Base-by-base conservation (phyloP, 2,888 invertebrate genomes). In the Melanchra persicariae region DNA sequence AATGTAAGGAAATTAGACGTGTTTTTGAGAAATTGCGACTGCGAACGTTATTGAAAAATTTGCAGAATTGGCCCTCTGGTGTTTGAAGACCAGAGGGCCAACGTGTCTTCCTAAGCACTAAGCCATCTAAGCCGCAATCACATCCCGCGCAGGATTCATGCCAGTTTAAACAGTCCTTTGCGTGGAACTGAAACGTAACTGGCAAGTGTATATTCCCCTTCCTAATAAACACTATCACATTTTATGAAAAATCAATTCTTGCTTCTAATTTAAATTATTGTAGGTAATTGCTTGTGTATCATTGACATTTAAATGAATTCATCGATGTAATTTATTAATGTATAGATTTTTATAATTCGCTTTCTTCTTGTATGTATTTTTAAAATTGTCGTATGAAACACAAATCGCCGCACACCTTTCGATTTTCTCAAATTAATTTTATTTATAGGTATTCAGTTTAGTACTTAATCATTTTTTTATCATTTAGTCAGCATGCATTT, bases 261-360 rank as follows among this genome's bases (percentile, higher is more conserved):
- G 63, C 57, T 82, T 79, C 54, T 70, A 63, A 74, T 68, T 80
- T 74, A 67, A 58, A 76, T 57, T 64, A n/a, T n/a, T n/a, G n/a
- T n/a, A n/a, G n/a, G 49, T 65, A 52, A 57, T 70, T 65, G 49
- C 70, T 69, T 57, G 57, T 52, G 12, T 59, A 75, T 74, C 57
- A 59, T 62, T 68, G 57, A 54, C 17, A 58, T 62, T 59, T 22
- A 45, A 81, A 60, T 63, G 19, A 70, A 69, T 72, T 68, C 47
- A 47, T 67, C 19, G 30, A 83, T 74, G 80, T 80, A 64, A 64
- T 70, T 37, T 70, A 43, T 71, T 69, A 66, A 64, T 75, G 63
- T 71, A 71, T 70, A 68, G 30, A 65, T 51, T 74, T 45, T 62
- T 17, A 40, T 68, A 72, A 59, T 55, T 30, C 58, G 54, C 70